These are phyloP conservation scores for Remorina albescens DNA, from an alignment of 2,797 vertebrate genomes.

Conservation along the genomic window DNA sequence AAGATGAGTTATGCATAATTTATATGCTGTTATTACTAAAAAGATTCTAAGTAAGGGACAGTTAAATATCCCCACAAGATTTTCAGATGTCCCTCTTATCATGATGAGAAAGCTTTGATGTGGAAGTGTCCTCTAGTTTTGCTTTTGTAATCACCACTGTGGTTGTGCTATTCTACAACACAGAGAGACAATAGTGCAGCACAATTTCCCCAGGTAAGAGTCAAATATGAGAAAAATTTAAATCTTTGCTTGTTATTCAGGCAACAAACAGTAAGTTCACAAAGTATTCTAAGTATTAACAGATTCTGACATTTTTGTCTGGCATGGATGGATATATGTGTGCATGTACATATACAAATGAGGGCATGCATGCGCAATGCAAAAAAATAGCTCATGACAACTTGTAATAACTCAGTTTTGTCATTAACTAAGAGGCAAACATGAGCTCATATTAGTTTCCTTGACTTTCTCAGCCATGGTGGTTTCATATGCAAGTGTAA, in stretches of 20 bases:
- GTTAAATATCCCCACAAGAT: no score
- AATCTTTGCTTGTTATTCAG: slow-evolving; percentile 4
- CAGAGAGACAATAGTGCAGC: background rate
- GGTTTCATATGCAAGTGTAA: slow-evolving; percentile 81
- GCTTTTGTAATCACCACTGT: background rate
- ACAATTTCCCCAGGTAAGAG: background rate
- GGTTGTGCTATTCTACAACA: slow-evolving; percentile 7
- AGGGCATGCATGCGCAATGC: background rate
- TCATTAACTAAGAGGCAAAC: slow-evolving; percentile 42
- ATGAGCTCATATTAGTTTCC: slow-evolving; percentile 64
- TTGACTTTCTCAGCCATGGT: slow-evolving; percentile 63
- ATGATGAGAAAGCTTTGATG: background rate
- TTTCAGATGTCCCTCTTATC: background rate
- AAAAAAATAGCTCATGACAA: slow-evolving; percentile 28
- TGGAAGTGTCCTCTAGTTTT: background rate
- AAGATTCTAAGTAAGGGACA: no score
- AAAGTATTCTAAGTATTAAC: slow-evolving; percentile 58
- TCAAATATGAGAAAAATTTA: slow-evolving; percentile 1
- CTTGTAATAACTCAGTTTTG: slow-evolving; percentile 46
- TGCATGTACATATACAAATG: background rate
- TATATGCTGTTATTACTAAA: background rate
- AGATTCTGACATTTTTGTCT: slow-evolving; percentile 62
- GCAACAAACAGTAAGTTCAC: slow-evolving; percentile 20
- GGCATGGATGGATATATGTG: slow-evolving; percentile 8
- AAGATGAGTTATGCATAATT: background rate